Base-by-base conservation (phyloP, 2,113 vertebrate genomes). In the Oncorhynchus tshawytscha region DNA sequence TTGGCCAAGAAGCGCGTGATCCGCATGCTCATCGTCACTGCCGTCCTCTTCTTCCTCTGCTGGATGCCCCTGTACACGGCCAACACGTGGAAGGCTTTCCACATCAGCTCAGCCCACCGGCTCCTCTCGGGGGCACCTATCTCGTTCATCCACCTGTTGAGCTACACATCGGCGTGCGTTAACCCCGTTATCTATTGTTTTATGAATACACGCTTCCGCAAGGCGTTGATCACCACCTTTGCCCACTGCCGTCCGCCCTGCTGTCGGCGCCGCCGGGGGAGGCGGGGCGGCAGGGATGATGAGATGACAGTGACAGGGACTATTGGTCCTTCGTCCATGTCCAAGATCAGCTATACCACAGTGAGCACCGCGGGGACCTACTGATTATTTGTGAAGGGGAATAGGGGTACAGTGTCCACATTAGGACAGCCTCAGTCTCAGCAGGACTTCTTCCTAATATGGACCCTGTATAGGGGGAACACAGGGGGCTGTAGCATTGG, bases 111-210 rank as follows among this genome's bases (percentile, higher is more conserved):
- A 0, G 96, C 96, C 3, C 83, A 91, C 34, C 88, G 81, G 0
- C 89, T 93, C 0, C 95, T 98, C 5, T 90, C 96, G 0, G 97
- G 97, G 0, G 90, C 95, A 0, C 97, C 97, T 77, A 98, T 99
- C 81, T 97, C 96, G 75, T 98, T 99, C 91, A 98, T 98, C 90
- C 97, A 99, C 88, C 89, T 99, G 83, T 91, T 99, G 64, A 95
- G 93, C 67, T 98, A 97, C 79, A 90, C 88, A 49, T 98, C 97
- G 0, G 93, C 95, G 75, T 97, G 97, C 0, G 89, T 96, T 90
- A 99, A 98, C 89, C 97, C 97, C 39, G 86, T 99, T 73, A 94
- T 99, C 86, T 99, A 99, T 93, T 99, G 97, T 92, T 98, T 99
- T 91, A 99, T 98, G 96, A 98, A 99, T 92, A 96, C 91, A 4